Conservation (phyloP, 2,113 vertebrate species). For the Origma solitaria region DNA sequence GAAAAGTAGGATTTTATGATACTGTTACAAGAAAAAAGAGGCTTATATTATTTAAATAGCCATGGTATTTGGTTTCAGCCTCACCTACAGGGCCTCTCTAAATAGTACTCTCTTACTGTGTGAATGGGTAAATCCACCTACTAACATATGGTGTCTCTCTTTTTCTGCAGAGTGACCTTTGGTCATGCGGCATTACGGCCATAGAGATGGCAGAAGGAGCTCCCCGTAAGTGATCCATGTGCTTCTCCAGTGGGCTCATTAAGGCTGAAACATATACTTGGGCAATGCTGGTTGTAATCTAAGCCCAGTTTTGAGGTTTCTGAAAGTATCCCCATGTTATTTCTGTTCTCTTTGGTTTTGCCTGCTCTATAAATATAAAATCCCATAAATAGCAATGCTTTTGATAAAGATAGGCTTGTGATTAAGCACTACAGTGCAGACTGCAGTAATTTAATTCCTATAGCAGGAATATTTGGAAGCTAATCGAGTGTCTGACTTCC, state of each 20-base stretch:
- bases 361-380: conserved; percentile 35
- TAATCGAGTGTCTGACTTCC: neutral
- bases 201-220: conserved; percentile 99
- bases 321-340: conserved; percentile 1
- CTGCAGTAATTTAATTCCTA: neutral
- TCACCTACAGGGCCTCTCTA: conserved; percentile 34
- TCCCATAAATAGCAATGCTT: conserved; percentile 12
- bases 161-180: conserved; percentile 90
- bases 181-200: conserved; percentile 97
- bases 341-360: conserved; percentile 26
- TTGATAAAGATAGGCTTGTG: neutral
- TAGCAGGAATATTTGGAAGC: neutral
- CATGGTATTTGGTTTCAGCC: neutral
- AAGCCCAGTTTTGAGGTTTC: conserved; percentile 19
- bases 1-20: neutral
- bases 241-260: neutral
- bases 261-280: neutral
- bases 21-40: neutral
- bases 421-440: neutral
- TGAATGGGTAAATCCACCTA: conserved; percentile 14
- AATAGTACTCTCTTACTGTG: neutral
- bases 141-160: conserved; percentile 57
- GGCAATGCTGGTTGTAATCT: conserved; percentile 6
- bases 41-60: neutral
- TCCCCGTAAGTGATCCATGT: conserved; percentile 84